Base-by-base conservation (phyloP, 2,797 vertebrate genomes). In the Sternarchorhynchus goeldii region DNA sequence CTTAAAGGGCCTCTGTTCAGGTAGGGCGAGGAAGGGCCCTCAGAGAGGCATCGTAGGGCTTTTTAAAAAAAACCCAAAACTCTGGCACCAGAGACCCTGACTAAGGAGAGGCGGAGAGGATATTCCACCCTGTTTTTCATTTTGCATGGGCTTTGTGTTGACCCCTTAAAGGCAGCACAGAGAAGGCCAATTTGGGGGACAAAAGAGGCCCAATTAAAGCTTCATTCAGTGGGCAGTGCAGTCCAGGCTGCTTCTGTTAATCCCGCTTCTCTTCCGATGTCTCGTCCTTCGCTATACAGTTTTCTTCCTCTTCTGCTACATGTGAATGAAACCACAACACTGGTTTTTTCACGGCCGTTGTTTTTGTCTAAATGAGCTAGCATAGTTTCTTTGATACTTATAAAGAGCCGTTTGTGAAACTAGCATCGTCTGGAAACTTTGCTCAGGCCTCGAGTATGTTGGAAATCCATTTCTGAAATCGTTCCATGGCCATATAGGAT, bases 171-270 rank as follows among this genome's bases (percentile, higher is more conserved):
- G 63, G 21, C 64, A 62, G 58, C 71, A 76, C 78, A 84, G 75
- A 83, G 82, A 58, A 85, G 83, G 68, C 81, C 78, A 76, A 75
- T 88, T 86, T 85, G 29, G 34, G 25, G 80, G 81, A 88, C 85
- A 88, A 86, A 85, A 73, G 83, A 58, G n/a, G 72, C 29, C 86
- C 83, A 88, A 86, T 88, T 86, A 89, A 78, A 67, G 75, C 77
- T 72, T 84, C 41, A 76, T 87, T 84, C 76, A 82, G 53, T 71
- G 14, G 60, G 67, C 64, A 56, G 39, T 45, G 60, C 71, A 66
- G 68, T 67, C 18, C 58, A 70, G 36, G 62, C 66, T 55, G 31
- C 80, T 84, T 80, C 50, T 59, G 63, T 21, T 85, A 77, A 83
- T 77, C 77, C 76, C 29, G 73, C 21, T 31, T 21, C 82, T 58